phyloP scores from a whole-genome alignment of 2,888 invertebrate genomes.

The Ethmia dodecea region DNA sequence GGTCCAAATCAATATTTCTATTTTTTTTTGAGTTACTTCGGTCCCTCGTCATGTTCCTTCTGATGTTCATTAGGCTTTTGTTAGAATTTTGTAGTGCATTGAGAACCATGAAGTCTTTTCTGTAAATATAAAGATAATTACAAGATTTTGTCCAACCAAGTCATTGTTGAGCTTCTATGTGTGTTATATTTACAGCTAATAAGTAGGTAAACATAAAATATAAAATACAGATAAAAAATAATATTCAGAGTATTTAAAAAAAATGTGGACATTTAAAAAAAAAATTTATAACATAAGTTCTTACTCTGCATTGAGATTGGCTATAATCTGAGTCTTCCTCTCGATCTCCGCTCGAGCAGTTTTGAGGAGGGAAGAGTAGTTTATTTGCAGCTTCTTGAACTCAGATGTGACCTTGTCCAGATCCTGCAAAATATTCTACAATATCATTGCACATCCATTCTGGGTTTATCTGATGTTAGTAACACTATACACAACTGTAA shows the following conservation, averaged over 20 bases:
- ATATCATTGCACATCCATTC: conserved; percentile 63
- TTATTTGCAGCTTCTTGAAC: conserved; percentile 47
- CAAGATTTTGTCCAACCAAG: not conserved
- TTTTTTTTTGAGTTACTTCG: too few relatives aligned
- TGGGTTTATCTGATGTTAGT: conserved; percentile 3
- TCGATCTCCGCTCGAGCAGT: conserved; percentile 61
- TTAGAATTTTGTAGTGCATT: conserved; percentile 36
- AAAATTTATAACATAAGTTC: conserved; percentile 22
- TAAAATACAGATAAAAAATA: too few relatives aligned
- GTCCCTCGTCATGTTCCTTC: conserved; percentile 6
- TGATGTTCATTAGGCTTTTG: conserved; percentile 9
- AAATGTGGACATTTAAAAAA: too few relatives aligned
- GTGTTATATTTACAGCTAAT: too few relatives aligned
- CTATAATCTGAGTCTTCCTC: conserved; percentile 55
- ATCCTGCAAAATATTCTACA: conserved; percentile 69
- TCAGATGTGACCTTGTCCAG: conserved; percentile 50
- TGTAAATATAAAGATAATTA: conserved; percentile 28
- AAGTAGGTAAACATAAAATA: too few relatives aligned
- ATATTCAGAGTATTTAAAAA: too few relatives aligned
- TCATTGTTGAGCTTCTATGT: too few relatives aligned
- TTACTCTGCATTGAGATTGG: conserved; percentile 56
- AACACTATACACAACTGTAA: not conserved
- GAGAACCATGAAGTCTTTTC: conserved; percentile 54
- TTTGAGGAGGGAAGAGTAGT: conserved; percentile 60
- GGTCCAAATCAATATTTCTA: conserved; percentile 15